Evolutionary conservation across 2,113 vertebrate genomes (phyloP).

Genomic region (Perca schrenkii): DNA sequence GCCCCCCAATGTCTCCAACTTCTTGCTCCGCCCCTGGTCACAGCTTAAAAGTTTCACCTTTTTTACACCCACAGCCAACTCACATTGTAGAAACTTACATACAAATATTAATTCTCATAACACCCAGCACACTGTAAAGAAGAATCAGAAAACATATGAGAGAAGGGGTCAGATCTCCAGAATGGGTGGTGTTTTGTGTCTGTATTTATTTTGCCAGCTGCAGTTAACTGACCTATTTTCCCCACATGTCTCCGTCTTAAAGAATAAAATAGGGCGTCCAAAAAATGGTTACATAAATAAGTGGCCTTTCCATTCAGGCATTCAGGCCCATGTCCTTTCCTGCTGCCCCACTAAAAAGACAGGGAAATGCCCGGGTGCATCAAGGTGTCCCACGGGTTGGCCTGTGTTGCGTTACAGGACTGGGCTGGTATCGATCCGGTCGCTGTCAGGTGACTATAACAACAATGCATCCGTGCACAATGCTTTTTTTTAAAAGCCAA

Average conservation of each 20-base stretch:
- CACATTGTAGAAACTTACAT: too few species aligned
- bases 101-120: too few species aligned
- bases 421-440: slow-evolving; percentile 49
- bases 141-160: neutral
- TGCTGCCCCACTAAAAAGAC: slow-evolving; percentile 52
- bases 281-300: slow-evolving; percentile 75
- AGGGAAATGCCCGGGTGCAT: slow-evolving; percentile 59
- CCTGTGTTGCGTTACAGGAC: slow-evolving; percentile 43
- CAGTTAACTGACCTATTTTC: slow-evolving; percentile 81
- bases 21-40: too few species aligned
- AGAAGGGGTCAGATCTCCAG: slow-evolving; percentile 38
- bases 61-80: too few species aligned
- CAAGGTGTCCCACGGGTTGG: slow-evolving; percentile 57
- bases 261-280: slow-evolving; percentile 46
- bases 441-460: slow-evolving; percentile 60
- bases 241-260: slow-evolving; percentile 60
- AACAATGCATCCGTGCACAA: slow-evolving; percentile 43
- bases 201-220: slow-evolving; percentile 36
- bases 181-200: slow-evolving; percentile 1
- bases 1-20: too few species aligned
- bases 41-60: too few species aligned
- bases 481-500: slow-evolving; percentile 15
- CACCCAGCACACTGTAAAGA: neutral
- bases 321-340: slow-evolving; percentile 71
- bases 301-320: slow-evolving; percentile 67